These are phyloP conservation scores for Minunthozetes semirufus DNA, from an alignment of 2,888 invertebrate genomes.

Conservation along the genomic window DNA sequence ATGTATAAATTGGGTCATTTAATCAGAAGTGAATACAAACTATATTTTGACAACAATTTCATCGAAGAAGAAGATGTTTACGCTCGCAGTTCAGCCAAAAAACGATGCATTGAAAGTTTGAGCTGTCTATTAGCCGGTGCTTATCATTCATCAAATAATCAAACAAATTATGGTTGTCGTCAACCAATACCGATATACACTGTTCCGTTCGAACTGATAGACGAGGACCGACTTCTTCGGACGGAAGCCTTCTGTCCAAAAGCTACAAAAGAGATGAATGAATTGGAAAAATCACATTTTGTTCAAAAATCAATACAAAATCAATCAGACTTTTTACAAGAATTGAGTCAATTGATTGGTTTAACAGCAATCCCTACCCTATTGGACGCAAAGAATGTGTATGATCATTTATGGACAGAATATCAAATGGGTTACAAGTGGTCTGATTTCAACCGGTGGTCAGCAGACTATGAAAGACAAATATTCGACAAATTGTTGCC, in stretches of 20 bases:
- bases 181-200: constrained; percentile 7
- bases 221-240: constrained; percentile 34
- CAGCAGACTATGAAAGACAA: background rate
- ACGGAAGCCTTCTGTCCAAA: constrained; percentile 22
- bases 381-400: background rate
- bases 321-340: background rate
- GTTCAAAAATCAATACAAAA: background rate
- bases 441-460: constrained; percentile 9
- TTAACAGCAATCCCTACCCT: background rate
- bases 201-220: constrained; percentile 4
- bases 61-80: constrained; percentile 27
- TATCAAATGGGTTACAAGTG: constrained; percentile 9
- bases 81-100: constrained; percentile 27
- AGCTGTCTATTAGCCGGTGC: constrained; percentile 28
- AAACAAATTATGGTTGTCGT: constrained; percentile 11
- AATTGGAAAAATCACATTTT: background rate
- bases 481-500: background rate
- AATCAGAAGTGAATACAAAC: constrained; percentile 22
- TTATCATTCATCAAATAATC: constrained; percentile 16
- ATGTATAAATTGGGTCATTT: constrained; percentile 34
- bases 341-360: background rate
- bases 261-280: background rate
- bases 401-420: constrained; percentile 25
- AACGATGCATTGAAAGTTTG: constrained; percentile 32
- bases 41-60: constrained; percentile 27